phyloP scores from a whole-genome alignment of 2,113 vertebrate species.

The Callopanchax toddi region DNA sequence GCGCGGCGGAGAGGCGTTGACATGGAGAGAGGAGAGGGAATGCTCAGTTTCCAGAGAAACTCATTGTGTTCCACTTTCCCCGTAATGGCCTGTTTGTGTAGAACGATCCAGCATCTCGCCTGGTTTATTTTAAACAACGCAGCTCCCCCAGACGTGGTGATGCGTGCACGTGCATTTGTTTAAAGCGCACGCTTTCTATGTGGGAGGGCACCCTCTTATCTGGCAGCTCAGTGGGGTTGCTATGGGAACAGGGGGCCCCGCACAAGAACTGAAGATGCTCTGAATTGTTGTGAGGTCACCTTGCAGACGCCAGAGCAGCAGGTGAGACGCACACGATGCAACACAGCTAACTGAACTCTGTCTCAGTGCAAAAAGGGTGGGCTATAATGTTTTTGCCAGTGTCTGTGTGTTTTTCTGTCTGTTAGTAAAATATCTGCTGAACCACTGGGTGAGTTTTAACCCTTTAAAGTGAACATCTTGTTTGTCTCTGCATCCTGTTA shows the following conservation, averaged over 20 bases:
- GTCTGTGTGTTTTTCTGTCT: no score
- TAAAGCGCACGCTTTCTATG: conserved; percentile 31
- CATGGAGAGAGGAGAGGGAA: conserved; percentile 33
- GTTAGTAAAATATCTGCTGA: no score
- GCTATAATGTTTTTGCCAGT: no score
- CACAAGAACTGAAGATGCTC: conserved; percentile 72
- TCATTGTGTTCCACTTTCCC: conserved; percentile 72
- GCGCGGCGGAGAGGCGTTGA: conserved; percentile 21
- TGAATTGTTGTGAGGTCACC: conserved; percentile 71
- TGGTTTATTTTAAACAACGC: conserved; percentile 76
- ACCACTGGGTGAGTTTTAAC: no score
- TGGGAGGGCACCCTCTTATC: conserved; percentile 74
- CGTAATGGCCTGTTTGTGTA: conserved; percentile 75
- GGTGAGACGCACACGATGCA: conserved; percentile 9
- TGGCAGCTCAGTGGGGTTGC: conserved; percentile 76
- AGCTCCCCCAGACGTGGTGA: conserved; percentile 62
- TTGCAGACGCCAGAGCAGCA: conserved; percentile 62
- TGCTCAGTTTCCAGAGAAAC: conserved; percentile 60
- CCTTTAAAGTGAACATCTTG: no score
- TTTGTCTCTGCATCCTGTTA: no score
- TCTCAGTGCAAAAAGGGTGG: no score
- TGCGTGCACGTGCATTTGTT: conserved; percentile 5
- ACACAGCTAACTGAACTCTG: not conserved
- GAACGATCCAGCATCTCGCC: conserved; percentile 63
- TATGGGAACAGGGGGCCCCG: conserved; percentile 76